phyloP scores from a whole-genome alignment of 2,888 invertebrate genomes.

The Augochlorella aurata region DNA sequence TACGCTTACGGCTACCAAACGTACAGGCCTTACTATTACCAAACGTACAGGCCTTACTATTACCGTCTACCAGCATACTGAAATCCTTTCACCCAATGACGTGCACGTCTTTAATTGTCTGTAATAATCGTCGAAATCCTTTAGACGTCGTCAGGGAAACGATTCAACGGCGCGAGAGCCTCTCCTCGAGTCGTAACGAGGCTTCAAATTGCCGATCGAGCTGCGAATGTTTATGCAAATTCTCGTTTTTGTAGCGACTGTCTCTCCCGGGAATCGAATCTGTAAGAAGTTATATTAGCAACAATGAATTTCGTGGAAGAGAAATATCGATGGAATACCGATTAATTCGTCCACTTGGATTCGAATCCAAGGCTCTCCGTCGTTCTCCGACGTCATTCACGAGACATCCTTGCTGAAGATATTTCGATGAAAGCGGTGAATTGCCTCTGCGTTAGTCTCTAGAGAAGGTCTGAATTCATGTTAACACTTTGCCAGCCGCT shows the following conservation, averaged over 20 bases:
- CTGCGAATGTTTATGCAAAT: background rate
- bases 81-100: constrained; percentile 6
- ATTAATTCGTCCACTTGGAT: background rate
- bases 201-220: constrained; percentile 34
- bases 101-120: background rate
- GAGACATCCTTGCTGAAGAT: background rate
- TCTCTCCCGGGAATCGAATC: background rate
- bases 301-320: background rate
- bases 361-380: background rate
- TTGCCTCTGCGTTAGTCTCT: too few species aligned
- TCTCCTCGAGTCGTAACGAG: constrained; percentile 5
- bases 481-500: too few species aligned
- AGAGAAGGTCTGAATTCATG: background rate
- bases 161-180: constrained; percentile 17
- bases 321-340: background rate
- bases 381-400: background rate
- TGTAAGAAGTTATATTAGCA: background rate
- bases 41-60: constrained; percentile 10
- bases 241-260: background rate
- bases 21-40: constrained; percentile 19
- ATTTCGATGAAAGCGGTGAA: background rate
- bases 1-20: background rate
- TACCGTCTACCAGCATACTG: constrained; percentile 22
- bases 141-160: background rate
- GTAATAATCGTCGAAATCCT: constrained; percentile 8